phyloP scores from a whole-genome alignment of 2,113 vertebrate species.

The Casuarius casuarius region DNA sequence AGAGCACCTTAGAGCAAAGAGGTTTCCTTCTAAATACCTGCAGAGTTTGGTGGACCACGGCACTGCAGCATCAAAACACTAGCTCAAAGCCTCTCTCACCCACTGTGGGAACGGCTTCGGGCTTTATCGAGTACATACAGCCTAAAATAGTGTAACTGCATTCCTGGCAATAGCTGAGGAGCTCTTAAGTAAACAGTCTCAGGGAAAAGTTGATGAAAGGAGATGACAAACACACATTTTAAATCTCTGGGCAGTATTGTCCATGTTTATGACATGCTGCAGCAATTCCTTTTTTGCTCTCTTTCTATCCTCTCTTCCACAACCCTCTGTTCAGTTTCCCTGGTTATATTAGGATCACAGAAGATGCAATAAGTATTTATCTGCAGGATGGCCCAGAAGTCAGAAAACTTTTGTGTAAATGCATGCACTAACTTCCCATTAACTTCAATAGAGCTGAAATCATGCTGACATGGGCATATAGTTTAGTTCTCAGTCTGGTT shows the following conservation, averaged over 20 bases:
- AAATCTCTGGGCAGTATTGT: not conserved
- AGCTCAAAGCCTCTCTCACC: not conserved
- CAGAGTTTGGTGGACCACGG: not conserved
- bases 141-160: conserved; percentile 5
- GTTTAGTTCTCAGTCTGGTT: not conserved
- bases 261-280: not conserved
- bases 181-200: conserved; percentile 30
- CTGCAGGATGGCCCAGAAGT: not conserved
- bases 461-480: not conserved
- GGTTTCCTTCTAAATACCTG: not conserved
- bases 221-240: not conserved
- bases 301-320: not conserved
- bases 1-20: not conserved
- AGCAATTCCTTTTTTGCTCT: not conserved
- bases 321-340: not conserved
- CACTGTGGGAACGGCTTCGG: not conserved
- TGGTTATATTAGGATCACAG: not conserved
- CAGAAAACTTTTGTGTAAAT: not conserved
- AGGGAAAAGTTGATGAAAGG: conserved; percentile 18
- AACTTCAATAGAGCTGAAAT: not conserved
- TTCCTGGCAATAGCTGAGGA: conserved; percentile 8
- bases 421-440: not conserved
- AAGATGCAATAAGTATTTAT: not conserved
- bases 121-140: not conserved
- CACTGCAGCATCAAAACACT: not conserved